Conservation (phyloP, 2,113 vertebrate species). For the Carettochelys insculpta region DNA sequence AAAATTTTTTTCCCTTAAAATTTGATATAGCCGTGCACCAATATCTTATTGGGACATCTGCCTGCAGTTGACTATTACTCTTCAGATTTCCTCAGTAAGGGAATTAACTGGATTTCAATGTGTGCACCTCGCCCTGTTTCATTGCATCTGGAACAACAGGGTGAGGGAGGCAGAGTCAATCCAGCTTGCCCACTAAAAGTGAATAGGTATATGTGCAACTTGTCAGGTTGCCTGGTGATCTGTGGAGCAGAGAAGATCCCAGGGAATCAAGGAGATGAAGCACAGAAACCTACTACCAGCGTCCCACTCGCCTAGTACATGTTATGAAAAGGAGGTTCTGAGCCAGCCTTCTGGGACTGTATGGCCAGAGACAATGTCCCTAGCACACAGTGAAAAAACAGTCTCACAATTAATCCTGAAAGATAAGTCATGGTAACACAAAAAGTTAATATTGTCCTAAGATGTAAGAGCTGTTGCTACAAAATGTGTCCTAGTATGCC, state of each 20-base stretch:
- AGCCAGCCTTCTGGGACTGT: background rate
- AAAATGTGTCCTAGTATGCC: background rate
- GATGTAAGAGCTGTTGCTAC: background rate
- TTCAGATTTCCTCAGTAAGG: background rate
- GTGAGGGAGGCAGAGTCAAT: background rate
- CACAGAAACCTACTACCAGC: background rate
- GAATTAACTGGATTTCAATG: background rate
- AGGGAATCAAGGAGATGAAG: background rate
- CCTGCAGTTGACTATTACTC: background rate
- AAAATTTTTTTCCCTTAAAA: background rate
- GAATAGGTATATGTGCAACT: background rate
- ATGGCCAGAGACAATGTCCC: background rate
- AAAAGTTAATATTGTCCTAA: background rate
- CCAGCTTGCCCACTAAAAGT: background rate
- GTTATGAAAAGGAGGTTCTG: background rate
- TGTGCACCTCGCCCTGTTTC: background rate
- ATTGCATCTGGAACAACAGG: background rate
- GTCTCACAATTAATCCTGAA: background rate
- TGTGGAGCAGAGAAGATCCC: background rate
- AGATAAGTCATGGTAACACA: background rate
- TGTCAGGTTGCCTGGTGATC: fast-evolving
- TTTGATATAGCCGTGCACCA: background rate
- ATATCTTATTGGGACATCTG: background rate
- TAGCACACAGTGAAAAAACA: background rate
- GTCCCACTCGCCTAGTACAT: background rate